Percentiles rank a stretch among this genome's conserved stretches.
phyloP scores from a whole-genome alignment of 2,113 vertebrate genomes.

The Phalacrocorax carbo region DNA sequence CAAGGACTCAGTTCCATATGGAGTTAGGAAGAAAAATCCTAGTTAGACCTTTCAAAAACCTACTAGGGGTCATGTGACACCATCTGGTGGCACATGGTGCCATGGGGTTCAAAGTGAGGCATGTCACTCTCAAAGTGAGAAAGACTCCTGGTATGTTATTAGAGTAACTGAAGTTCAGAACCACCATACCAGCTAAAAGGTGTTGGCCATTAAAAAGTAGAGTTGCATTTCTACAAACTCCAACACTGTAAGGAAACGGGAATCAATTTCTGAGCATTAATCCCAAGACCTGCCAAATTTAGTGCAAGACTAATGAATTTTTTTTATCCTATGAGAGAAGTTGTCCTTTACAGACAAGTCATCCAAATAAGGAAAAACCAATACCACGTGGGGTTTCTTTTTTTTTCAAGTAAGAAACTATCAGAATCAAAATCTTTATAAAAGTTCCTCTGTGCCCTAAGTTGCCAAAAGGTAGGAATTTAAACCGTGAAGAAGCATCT shows the following conservation, averaged over 20 bases:
- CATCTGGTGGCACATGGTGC: not conserved
- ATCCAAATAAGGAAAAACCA: not conserved
- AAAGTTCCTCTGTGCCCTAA: not conserved
- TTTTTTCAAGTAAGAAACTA: not conserved
- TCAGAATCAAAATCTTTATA: not conserved
- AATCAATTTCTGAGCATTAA: not conserved
- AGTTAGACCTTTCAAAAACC: not conserved
- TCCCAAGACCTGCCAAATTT: not conserved
- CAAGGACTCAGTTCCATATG: not conserved
- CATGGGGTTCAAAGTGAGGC: not conserved
- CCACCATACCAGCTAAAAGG: not conserved
- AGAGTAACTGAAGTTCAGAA: not conserved
- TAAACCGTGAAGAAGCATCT: not conserved
- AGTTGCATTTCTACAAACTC: not conserved
- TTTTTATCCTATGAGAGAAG: not conserved
- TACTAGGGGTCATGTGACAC: not conserved
- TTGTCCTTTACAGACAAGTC: not conserved
- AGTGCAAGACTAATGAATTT: not conserved
- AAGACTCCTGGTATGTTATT: not conserved
- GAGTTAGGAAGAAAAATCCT: not conserved
- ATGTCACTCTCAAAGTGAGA: not conserved
- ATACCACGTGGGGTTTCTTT: accelerated
- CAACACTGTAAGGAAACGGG: not conserved
- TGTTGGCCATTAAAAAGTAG: not conserved
- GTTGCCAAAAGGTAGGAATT: not conserved